Evolutionary conservation across 2,797 vertebrate genomes (phyloP), one percentile per base, ranked within the genome.

Genomic region (Sebastes flavidus): DNA sequence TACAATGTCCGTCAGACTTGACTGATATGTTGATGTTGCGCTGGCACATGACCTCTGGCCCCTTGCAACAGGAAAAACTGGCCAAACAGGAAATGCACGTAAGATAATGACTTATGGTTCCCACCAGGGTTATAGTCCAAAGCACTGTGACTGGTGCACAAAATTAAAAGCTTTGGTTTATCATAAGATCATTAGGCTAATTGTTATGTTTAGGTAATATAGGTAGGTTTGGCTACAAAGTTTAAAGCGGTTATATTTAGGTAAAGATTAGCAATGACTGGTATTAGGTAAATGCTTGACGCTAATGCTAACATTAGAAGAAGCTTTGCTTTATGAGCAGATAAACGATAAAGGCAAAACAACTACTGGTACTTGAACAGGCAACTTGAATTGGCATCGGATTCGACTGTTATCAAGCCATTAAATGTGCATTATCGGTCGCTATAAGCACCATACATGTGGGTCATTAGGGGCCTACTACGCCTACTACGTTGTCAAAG

Each of bases 1-100:
- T 73, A 24, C 49, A 68, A 59, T 73, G 52, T 70, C 62, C 65
- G 30, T 67, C 73, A 86, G 24, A 60, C 49, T 60, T 85, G 76
- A 81, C 65, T 54, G 76, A 71, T 61, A 66, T 63, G 71, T 71
- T 69, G 65, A 85, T 75, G 55, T 24, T 55, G 63, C 4, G 20
- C 55, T 65, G 20, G 32, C 27, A 75, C 85, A 81, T 61, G 24
- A 80, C 46, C 62, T 78, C 52, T 59, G 42, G 58, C 25, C 58
- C 62, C 8, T 59, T 62, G 27, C 27, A 65, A 54, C 9, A 72
- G n/a, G 7, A 74, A 76, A 20, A 72, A 78, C 30, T 4, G 25
- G 1, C 9, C 25, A 69, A 58, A 68, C 27, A 75, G 25, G 20
- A 20, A 72, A 24, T 5, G 22, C 22, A 36, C 0, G 2, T 52